Evolutionary conservation across 2,888 invertebrate genomes (phyloP), one percentile per base, ranked within the genome.

Genomic region (Tenthredo amoena): DNA sequence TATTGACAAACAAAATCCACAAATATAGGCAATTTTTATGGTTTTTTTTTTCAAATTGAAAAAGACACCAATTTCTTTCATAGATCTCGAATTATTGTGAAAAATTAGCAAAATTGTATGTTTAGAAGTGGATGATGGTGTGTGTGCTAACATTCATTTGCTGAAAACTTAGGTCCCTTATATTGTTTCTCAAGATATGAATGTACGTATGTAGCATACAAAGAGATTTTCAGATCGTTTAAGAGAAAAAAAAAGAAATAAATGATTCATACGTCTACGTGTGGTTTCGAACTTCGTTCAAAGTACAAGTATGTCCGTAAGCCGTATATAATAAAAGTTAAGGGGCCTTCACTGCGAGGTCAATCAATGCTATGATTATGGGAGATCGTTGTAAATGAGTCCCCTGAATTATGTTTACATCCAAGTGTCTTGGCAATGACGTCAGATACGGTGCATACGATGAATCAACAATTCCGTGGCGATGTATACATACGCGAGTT

Each of bases 401-500:
- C 72, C 26, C 40, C 43, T 43, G 47, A 21, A 40, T 40, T 43
- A 12, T 74, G 43, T 47, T 26, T 10, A 74, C 43, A 26, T n/a
- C 21, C 4, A 26, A 55, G 26, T 47, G 26, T 12, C 18, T 55
- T 6, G 55, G 55, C 10, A 55, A 34, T 77, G 77, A 77, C 77
- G 77, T 55, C 77, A 77, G 31, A 55, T 18, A 26, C 77, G 47
- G 55, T 77, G 77, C 43, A 55, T n/a, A 47, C 12, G n/a, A 21
- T 34, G 47, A 74, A 76, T 37, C 37, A 26, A 26, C 71, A 71
- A 71, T 71, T n/a, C 71, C n/a, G 9, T 31, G 18, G 15, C 71
- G 7, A 37, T n/a, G 37, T 34, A n/a, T 55, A 55, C n/a, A 55
- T 55, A 55, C 72, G 72, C n/a, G 1, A 43, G 43, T 43, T 43